Evolutionary conservation across 2,797 vertebrate genomes (phyloP), one percentile per base, ranked within the genome.

Genomic region (Echiichthys vipera): DNA sequence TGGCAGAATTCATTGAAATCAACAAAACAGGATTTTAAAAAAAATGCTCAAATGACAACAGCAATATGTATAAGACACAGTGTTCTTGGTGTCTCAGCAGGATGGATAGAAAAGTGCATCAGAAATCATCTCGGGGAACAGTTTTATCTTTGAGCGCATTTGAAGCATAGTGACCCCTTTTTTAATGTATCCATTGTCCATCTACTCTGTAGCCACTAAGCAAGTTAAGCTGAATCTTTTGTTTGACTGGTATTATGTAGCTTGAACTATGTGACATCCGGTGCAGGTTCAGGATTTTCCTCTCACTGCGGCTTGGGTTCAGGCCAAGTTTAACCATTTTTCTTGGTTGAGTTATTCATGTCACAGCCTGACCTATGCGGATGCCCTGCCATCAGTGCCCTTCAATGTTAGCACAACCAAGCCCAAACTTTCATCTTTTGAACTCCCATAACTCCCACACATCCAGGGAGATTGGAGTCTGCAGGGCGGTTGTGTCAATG

Each of bases 401-500:
- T 3, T 79, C 69, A 30, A 20, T 43, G 40, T 74, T 46, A 53
- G 15, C 15, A 71, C 42, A 56, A 20, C 40, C 8, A 2, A 66
- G 54, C 42, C 37, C 71, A 68, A 63, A 78, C 42, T 7, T 68
- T 71, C 71, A 40, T 66, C 43, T 71, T 78, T 64, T 66, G 25
- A 86, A 73, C 70, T 54, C 34, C 27, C 45, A n/a, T 53, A 63
- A 77, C 77, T 62, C 71, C 69, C 65, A 73, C 63, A 69, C 47
- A 62, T 67, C 34, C 56, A 40, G 46, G 77, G 56, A 73, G 62
- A 74, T 77, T 22, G 27, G 43, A 73, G 84, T 84, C 59, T 82
- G 68, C n/a, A 2, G 85, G 77, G 74, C 81, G 80, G 71, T 71
- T 18, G 11, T 86, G 89, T 92, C 88, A 84, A 43, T 71, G 32